Evolutionary conservation across 2,888 invertebrate genomes (phyloP), one percentile per base, ranked within the genome.

Genomic region (Ceratothoa steindachneri): DNA sequence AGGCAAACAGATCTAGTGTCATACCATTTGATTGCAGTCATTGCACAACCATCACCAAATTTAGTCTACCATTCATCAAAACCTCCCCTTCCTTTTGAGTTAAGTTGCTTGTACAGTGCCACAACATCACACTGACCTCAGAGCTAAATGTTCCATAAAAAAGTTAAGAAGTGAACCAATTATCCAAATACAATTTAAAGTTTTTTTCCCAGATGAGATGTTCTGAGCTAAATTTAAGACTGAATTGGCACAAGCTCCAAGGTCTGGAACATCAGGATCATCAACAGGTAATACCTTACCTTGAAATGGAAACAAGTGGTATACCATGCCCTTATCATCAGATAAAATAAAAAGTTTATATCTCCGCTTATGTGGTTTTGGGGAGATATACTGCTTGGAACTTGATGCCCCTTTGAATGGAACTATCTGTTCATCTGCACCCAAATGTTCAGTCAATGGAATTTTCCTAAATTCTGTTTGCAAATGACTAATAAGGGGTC

Each of bases 51-150:
- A 30, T 30, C 30, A 41, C 41, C n/a, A n/a, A 41, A 41, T 41
- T 41, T 9, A 41, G 41, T 41, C 41, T 41, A 9, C 28, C 52
- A 52, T 27, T 75, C 71, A 71, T 74, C 74, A 72, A 60, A 68
- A 55, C 68, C 60, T 24, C 72, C 71, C 24, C 51, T n/a, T 4
- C 68, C 71, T 66, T 71, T n/a, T 4, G 24, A n/a, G 19, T 30
- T 4, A 1, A 70, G 66, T 65, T 74, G 52, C 60, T 74, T 74
- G 55, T 70, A 71, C 67, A 51, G 67, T 68, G n/a, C 72, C 60
- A 53, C 30, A 29, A 31, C 30, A 66, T 60, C 30, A 67, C 52
- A 67, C 67, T 65, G 15, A 24, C 19, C 67, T 24, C 24, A 53
- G 30, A 24, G 71, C 66, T 55, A 70, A 69, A 67, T 69, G 66